A percentile compares a stretch with the other conserved stretches of the same genome.
Conservation (phyloP, 2,888 invertebrate genomes). For the Trichopria drosophilae region DNA sequence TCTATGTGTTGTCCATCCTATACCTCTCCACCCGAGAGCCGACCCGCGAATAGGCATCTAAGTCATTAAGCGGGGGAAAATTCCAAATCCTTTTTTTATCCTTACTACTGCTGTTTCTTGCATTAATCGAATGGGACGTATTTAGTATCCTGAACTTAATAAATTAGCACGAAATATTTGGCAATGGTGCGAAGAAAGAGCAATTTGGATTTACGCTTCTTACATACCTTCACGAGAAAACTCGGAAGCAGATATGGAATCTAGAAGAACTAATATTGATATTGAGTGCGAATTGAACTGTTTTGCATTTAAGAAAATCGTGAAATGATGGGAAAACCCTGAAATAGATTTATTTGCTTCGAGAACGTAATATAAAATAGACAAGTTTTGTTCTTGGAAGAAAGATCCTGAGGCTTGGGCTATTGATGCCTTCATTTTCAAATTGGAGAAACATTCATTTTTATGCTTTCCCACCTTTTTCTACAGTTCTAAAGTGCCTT, state of each 20-base stretch:
- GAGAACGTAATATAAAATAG: no score
- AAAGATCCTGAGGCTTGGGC: background rate
- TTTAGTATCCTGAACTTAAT: background rate
- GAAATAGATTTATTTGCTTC: no score
- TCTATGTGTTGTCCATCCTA: no score
- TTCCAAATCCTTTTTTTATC: no score
- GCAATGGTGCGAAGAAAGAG: no score
- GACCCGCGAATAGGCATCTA: no score
- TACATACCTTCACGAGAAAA: background rate
- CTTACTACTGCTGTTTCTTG: background rate
- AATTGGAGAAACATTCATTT: background rate
- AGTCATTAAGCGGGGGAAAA: no score
- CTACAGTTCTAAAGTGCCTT: background rate
- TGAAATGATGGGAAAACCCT: background rate
- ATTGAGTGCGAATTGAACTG: background rate
- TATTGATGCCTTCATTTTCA: background rate
- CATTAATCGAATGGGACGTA: background rate
- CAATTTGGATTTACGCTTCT: background rate
- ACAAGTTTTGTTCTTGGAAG: background rate
- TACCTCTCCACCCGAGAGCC: no score
- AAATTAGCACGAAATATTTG: background rate
- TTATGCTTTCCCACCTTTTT: background rate
- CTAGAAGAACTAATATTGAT: background rate
- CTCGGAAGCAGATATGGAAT: background rate
- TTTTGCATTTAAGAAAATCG: background rate